Evolutionary conservation across 2,888 invertebrate genomes (phyloP).

Genomic region (Aphrophora alni): DNA sequence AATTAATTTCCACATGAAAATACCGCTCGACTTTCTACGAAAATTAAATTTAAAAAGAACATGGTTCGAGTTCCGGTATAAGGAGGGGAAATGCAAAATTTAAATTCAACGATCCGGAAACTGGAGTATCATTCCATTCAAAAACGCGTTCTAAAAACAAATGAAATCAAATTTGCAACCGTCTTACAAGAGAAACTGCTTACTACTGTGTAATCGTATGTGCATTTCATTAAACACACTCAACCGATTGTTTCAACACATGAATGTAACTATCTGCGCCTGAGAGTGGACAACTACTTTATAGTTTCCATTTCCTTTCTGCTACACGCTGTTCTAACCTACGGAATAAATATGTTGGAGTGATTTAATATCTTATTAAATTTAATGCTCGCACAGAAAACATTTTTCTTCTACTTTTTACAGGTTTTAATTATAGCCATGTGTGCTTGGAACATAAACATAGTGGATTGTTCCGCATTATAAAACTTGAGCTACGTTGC

Average conservation of each 20-base stretch:
- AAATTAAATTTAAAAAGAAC: neutral
- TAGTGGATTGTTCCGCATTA: neutral
- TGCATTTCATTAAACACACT: constrained; percentile 3
- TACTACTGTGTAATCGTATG: neutral
- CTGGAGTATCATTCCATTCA: neutral
- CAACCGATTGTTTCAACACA: neutral
- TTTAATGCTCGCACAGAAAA: neutral
- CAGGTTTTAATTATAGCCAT: neutral
- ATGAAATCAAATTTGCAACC: neutral
- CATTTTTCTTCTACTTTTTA: neutral
- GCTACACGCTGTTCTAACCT: neutral
- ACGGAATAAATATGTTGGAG: neutral
- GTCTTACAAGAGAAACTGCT: neutral
- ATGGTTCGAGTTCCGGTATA: neutral
- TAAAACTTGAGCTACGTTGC: neutral
- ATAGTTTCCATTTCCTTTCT: constrained; percentile 1
- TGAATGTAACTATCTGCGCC: neutral
- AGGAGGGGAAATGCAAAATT: neutral
- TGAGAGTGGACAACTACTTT: neutral
- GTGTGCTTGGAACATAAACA: neutral
- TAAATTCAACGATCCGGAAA: neutral
- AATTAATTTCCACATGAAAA: neutral
- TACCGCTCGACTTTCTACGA: neutral
- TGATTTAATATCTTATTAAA: neutral
- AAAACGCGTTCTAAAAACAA: neutral